Evolutionary conservation across 2,888 invertebrate species (phyloP).

Genomic region (Chrysomela aeneicollis): DNA sequence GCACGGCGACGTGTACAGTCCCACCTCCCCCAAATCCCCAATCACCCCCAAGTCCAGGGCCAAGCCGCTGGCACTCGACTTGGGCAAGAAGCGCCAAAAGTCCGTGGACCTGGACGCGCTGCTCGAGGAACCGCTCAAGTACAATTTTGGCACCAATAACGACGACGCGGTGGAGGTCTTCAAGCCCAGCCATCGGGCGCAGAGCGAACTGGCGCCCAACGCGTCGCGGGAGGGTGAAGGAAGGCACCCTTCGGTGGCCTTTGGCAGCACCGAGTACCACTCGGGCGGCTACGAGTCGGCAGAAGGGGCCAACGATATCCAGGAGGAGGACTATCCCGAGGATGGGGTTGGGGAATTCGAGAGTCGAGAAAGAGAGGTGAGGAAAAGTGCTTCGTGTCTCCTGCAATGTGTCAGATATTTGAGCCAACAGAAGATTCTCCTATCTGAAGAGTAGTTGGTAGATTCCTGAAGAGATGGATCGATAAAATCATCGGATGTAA

Average conservation of each 20-base stretch:
- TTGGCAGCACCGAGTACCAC: slow-evolving; percentile 28
- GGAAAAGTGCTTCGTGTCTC: too few species aligned
- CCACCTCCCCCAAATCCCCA: slow-evolving; percentile 39
- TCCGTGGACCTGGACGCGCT: slow-evolving; percentile 66
- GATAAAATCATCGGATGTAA: too few species aligned
- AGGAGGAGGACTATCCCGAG: slow-evolving; percentile 38
- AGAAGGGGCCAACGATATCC: slow-evolving; percentile 41
- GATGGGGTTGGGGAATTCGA: slow-evolving; percentile 37
- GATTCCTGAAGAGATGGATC: too few species aligned
- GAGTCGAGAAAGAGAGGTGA: neutral
- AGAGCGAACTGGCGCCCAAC: neutral
- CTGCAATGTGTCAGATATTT: too few species aligned
- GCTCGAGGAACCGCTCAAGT: slow-evolving; percentile 68
- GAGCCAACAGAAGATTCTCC: too few species aligned
- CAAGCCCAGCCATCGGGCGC: slow-evolving; percentile 5
- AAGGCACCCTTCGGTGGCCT: slow-evolving; percentile 24
- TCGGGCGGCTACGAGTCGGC: slow-evolving; percentile 32
- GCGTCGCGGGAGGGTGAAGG: slow-evolving; percentile 20
- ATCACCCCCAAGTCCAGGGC: slow-evolving; percentile 49
- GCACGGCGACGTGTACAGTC: slow-evolving; percentile 55
- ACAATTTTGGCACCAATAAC: slow-evolving; percentile 32
- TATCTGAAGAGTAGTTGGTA: too few species aligned
- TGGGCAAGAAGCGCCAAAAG: slow-evolving; percentile 48
- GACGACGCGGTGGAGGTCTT: slow-evolving; percentile 40
- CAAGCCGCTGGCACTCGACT: slow-evolving; percentile 47